phyloP scores from a whole-genome alignment of 2,113 vertebrate genomes.

The Oreochromis spilurus region DNA sequence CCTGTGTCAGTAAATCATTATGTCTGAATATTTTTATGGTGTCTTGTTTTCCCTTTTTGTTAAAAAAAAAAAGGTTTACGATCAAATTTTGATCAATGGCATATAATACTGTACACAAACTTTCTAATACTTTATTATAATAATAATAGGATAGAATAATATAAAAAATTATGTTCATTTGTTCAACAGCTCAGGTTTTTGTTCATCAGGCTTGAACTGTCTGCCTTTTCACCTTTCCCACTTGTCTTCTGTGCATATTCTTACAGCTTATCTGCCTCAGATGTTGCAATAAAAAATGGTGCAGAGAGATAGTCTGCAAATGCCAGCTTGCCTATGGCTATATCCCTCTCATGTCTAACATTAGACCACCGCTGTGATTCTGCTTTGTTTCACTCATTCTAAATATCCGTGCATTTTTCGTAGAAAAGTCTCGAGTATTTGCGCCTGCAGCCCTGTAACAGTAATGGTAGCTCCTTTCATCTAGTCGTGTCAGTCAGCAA shows the following conservation, averaged over 20 bases:
- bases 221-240: neutral
- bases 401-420: neutral
- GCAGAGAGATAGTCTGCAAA: neutral
- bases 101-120: neutral
- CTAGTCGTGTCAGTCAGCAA: neutral
- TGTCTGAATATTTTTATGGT: neutral
- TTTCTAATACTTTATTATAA: neutral
- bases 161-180: neutral
- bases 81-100: neutral
- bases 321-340: neutral
- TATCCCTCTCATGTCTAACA: neutral
- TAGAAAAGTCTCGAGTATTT: neutral
- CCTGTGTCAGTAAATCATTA: neutral
- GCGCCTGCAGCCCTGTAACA: neutral
- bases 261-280: neutral
- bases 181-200: rapidly evolving
- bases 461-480: neutral
- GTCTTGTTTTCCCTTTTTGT: neutral
- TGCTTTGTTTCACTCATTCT: neutral
- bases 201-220: neutral
- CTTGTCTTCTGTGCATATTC: neutral
- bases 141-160: neutral
- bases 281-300: neutral
- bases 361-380: neutral
- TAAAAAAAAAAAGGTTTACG: neutral